Evolutionary conservation across 2,888 invertebrate genomes (phyloP).

Genomic region (Julus scanicus): DNA sequence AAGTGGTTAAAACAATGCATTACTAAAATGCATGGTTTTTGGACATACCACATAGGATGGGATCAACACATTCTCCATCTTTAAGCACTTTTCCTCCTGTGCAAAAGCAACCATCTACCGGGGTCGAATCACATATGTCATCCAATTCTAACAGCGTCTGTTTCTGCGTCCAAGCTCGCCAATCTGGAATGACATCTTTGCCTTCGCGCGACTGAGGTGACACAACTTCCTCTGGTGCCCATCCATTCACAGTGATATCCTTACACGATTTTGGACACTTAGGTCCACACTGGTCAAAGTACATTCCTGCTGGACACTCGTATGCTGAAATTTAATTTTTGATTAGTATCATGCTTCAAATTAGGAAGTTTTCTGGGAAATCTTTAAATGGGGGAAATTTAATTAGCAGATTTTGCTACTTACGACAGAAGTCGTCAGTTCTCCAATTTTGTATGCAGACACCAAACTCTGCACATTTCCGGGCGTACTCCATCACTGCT

Average conservation of each 20-base stretch:
- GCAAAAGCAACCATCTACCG: slow-evolving; percentile 87
- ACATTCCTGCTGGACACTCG: slow-evolving; percentile 70
- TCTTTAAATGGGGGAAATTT: neutral
- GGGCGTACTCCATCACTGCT: slow-evolving; percentile 77
- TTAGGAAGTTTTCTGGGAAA: neutral
- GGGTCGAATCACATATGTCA: slow-evolving; percentile 63
- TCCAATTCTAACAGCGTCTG: slow-evolving; percentile 65
- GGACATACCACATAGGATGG: slow-evolving; percentile 69
- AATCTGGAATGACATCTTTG: slow-evolving; percentile 32
- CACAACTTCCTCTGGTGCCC: slow-evolving; percentile 25
- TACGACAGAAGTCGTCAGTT: slow-evolving; percentile 72
- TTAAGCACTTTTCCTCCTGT: slow-evolving; percentile 78
- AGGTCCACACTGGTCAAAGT: slow-evolving; percentile 71
- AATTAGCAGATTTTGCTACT: slow-evolving; percentile 39
- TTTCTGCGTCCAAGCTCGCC: slow-evolving; percentile 60
- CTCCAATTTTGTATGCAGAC: slow-evolving; percentile 80
- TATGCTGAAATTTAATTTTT: slow-evolving; percentile 65
- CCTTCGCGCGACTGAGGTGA: slow-evolving; percentile 27
- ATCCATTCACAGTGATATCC: slow-evolving; percentile 63
- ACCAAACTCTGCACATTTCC: slow-evolving; percentile 76
- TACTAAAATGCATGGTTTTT: neutral
- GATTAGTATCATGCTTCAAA: neutral
- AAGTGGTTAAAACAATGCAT: slow-evolving; percentile 6
- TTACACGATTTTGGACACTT: slow-evolving; percentile 77
- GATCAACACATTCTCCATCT: slow-evolving; percentile 78